A percentile compares a stretch with the other conserved stretches of the same genome.
phyloP scores from a whole-genome alignment of 1,140 invertebrate species.

The Aethina tumida region DNA sequence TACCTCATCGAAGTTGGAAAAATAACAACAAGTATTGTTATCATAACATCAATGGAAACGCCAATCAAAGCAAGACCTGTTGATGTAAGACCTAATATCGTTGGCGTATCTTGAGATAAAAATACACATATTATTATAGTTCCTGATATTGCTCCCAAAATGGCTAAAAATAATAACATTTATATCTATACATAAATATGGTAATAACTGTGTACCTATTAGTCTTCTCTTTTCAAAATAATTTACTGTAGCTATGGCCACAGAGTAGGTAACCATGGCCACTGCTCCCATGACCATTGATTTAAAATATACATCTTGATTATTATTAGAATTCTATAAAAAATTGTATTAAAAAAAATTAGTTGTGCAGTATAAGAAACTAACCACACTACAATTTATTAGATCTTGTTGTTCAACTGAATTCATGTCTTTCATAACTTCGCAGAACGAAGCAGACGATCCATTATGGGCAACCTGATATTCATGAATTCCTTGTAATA shows the following conservation, averaged over 20 bases:
- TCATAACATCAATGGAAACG: constrained; percentile 22
- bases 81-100: constrained; percentile 14
- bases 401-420: constrained; percentile 3
- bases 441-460: constrained; percentile 14
- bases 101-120: constrained; percentile 18
- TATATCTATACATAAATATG: background rate
- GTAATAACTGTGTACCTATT: constrained; percentile 14
- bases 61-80: constrained; percentile 18
- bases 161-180: constrained; percentile 5
- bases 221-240: constrained; percentile 19
- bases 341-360: constrained; percentile 18
- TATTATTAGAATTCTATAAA: too few species aligned
- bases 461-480: constrained; percentile 16
- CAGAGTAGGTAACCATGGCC: constrained; percentile 14
- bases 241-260: constrained; percentile 12
- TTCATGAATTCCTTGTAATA: constrained; percentile 22
- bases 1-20: constrained; percentile 32
- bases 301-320: constrained; percentile 21
- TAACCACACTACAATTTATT: constrained; percentile 17
- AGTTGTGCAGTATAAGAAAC: background rate
- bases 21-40: constrained; percentile 27
- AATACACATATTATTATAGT: constrained; percentile 16
- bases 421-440: constrained; percentile 14
- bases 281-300: constrained; percentile 20
- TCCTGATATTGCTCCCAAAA: constrained; percentile 14